Conservation (phyloP, 1,140 invertebrate species). For the Bacillus rossius region DNA sequence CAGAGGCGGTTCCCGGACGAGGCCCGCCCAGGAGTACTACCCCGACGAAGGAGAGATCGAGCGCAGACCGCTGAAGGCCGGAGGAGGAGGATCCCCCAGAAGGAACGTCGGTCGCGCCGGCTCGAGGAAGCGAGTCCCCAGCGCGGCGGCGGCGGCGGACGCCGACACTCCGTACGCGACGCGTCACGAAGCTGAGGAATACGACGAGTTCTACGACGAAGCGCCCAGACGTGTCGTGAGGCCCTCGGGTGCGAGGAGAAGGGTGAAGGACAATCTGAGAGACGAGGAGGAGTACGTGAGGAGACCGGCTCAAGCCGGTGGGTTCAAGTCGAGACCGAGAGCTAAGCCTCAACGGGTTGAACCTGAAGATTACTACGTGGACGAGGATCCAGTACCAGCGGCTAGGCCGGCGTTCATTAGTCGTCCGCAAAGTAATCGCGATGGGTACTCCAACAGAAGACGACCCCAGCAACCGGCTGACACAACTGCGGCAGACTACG, state of each 20-base stretch:
- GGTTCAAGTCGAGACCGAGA: background rate
- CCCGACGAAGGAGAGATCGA: background rate
- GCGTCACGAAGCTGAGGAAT: background rate
- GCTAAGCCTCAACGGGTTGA: background rate
- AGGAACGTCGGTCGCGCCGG: slow-evolving; percentile 10
- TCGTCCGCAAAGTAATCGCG: slow-evolving; percentile 3
- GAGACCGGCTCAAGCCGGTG: background rate
- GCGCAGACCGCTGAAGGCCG: background rate
- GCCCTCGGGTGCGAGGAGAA: background rate
- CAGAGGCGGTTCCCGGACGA: background rate
- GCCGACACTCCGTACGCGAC: slow-evolving; percentile 1
- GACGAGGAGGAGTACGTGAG: background rate
- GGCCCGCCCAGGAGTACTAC: background rate
- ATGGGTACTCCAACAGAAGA: slow-evolving; percentile 3
- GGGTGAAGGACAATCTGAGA: background rate
- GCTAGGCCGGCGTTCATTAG: background rate
- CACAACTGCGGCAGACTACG: background rate
- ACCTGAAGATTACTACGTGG: background rate
- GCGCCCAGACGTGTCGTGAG: background rate
- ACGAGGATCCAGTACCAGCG: background rate
- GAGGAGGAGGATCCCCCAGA: slow-evolving; percentile 1
- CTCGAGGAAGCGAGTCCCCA: slow-evolving; percentile 4
- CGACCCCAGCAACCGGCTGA: slow-evolving; percentile 15
- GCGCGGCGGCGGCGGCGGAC: background rate
- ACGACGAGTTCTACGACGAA: slow-evolving; percentile 5